phyloP scores from a whole-genome alignment of 2,113 vertebrate species.

The Gymnogyps californianus region DNA sequence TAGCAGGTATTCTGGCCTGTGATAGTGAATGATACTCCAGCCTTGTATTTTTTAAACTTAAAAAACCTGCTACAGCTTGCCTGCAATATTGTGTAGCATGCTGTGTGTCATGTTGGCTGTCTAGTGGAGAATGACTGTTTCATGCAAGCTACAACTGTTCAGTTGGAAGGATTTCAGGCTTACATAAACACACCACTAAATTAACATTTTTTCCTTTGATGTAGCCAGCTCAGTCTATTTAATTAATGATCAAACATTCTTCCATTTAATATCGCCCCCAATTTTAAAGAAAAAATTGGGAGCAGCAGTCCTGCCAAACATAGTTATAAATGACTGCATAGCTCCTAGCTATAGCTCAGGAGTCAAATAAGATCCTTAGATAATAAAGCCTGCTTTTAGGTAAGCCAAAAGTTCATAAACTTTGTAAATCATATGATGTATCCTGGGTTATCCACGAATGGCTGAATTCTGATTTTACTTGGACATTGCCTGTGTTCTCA shows the following conservation, averaged over 20 bases:
- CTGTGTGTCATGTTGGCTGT: background rate
- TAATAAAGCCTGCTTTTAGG: background rate
- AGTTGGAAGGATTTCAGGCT: conserved; percentile 12
- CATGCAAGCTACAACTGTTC: background rate
- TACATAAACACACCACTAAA: background rate
- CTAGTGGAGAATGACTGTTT: background rate
- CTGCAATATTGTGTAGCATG: background rate
- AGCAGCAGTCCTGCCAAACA: background rate
- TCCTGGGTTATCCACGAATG: background rate
- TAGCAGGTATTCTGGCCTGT: background rate
- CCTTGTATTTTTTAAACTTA: background rate
- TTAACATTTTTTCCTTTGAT: background rate
- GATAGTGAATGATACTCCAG: background rate
- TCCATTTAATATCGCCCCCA: background rate
- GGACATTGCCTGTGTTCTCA: background rate
- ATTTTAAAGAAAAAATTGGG: background rate
- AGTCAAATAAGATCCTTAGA: background rate
- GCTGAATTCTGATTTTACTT: background rate
- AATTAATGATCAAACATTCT: background rate
- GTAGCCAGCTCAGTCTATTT: background rate
- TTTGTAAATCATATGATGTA: background rate
- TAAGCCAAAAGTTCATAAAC: background rate
- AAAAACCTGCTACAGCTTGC: background rate
- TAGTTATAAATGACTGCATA: background rate
- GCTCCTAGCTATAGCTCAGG: background rate